phyloP scores from a whole-genome alignment of 1,140 invertebrate species.

The Whitmania pigra region DNA sequence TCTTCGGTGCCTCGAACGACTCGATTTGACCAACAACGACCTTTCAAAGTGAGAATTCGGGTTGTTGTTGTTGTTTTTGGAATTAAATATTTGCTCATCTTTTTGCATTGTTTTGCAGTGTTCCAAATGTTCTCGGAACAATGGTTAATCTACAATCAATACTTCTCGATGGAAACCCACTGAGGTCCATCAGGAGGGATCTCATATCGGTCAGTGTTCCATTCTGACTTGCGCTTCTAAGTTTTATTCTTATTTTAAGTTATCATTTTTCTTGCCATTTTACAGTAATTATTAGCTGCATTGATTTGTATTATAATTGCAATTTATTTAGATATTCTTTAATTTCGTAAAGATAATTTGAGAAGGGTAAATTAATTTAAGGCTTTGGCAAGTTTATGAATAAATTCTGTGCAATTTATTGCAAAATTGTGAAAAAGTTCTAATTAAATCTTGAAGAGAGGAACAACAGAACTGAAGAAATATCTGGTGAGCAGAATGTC shows the following conservation, averaged over 20 bases:
- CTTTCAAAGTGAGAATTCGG: constrained; percentile 52
- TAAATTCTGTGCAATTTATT: neutral
- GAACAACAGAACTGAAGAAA: constrained; percentile 65
- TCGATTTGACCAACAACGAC: constrained; percentile 71
- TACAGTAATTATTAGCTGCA: neutral
- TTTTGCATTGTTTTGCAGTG: constrained; percentile 41
- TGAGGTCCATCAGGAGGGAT: constrained; percentile 44
- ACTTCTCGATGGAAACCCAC: constrained; percentile 69
- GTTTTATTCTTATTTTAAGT: too few relatives aligned
- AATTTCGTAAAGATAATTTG: neutral
- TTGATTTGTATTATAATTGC: neutral
- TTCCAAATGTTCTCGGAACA: constrained; percentile 60
- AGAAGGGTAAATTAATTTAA: neutral
- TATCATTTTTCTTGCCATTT: too few relatives aligned
- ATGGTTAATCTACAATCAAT: constrained; percentile 68
- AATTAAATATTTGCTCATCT: neutral
- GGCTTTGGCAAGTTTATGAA: neutral
- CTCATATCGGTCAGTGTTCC: constrained; percentile 35
- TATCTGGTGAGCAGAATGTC: constrained; percentile 54
- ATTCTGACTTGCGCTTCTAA: too few relatives aligned
- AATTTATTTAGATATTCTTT: neutral
- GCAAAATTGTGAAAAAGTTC: neutral
- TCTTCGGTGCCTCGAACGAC: constrained; percentile 58
- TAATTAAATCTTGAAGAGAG: constrained; percentile 45
- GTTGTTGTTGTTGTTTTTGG: neutral